Conservation (phyloP, 1,140 invertebrate species). For the Hycleus phaleratus region DNA sequence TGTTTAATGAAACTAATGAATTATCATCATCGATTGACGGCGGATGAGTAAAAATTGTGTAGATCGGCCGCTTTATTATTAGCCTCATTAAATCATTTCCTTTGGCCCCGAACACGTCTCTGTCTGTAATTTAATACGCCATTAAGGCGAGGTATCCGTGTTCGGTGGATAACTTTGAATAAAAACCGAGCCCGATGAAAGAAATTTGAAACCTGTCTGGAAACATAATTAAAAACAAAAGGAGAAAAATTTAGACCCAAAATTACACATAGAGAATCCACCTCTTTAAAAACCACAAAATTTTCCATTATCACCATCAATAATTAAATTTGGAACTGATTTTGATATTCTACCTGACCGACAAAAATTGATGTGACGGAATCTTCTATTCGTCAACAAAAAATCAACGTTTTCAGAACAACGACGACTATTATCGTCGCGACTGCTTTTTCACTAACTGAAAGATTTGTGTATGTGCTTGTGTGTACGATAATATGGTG, state of each 20-base stretch:
- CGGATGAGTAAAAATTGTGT: too few relatives aligned
- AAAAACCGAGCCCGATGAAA: conserved; percentile 17
- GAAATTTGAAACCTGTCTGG: conserved; percentile 29
- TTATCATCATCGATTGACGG: too few relatives aligned
- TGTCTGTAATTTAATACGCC: conserved; percentile 23
- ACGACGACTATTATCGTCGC: conserved; percentile 9
- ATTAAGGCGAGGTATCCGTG: conserved; percentile 18
- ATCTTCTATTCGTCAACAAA: too few relatives aligned
- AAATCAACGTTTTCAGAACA: not conserved
- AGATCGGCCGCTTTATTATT: conserved; percentile 6
- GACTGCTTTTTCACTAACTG: conserved; percentile 9
- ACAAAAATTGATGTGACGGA: too few relatives aligned
- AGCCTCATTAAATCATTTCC: conserved; percentile 23
- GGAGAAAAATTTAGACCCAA: not conserved
- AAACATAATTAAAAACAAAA: conserved; percentile 19
- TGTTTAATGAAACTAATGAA: too few relatives aligned
- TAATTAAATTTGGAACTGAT: too few relatives aligned
- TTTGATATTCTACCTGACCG: too few relatives aligned
- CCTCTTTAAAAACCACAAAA: too few relatives aligned
- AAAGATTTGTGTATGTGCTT: too few relatives aligned
- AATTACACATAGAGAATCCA: too few relatives aligned
- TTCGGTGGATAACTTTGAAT: conserved; percentile 16
- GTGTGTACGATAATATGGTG: too few relatives aligned
- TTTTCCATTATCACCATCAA: too few relatives aligned
- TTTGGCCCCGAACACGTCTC: conserved; percentile 9